phyloP scores from a whole-genome alignment of 2,797 vertebrate species.

The Oophaga sylvatica region DNA sequence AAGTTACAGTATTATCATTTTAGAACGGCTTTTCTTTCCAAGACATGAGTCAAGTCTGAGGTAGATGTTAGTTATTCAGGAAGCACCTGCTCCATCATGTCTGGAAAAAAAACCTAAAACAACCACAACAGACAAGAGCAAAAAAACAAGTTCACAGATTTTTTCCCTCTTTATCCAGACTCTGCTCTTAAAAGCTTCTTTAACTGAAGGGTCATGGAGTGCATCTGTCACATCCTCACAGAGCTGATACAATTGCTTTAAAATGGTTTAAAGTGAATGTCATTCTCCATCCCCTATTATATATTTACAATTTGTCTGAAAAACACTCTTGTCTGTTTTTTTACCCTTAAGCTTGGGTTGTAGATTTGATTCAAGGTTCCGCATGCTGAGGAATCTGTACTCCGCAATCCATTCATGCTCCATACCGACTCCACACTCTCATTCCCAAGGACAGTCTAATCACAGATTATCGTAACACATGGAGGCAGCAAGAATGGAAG shows the following conservation, averaged over 20 bases:
- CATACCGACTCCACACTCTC: constrained; percentile 68
- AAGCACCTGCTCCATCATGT: not conserved
- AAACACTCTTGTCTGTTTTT: not conserved
- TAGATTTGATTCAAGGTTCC: constrained; percentile 73
- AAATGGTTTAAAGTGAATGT: not conserved
- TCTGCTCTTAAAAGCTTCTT: constrained; percentile 8
- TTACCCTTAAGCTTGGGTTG: constrained; percentile 74
- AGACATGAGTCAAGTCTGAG: not conserved
- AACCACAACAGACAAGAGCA: not conserved
- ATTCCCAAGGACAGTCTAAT: constrained; percentile 71
- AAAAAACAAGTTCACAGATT: not conserved
- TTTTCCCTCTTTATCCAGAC: not conserved
- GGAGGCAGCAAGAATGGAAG: constrained; percentile 69
- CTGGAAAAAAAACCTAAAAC: not conserved
- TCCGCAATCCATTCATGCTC: constrained; percentile 72
- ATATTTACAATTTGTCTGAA: constrained; percentile 1
- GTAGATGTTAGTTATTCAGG: not conserved
- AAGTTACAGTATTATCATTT: not conserved
- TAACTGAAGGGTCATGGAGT: constrained; percentile 9
- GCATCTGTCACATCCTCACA: constrained; percentile 8
- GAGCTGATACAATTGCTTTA: constrained; percentile 1
- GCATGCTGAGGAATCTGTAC: constrained; percentile 69
- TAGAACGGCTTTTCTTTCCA: not conserved
- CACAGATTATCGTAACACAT: constrained; percentile 71
- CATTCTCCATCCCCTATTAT: not conserved